phyloP scores from a whole-genome alignment of 2,797 vertebrate genomes.

The Sebastes cheni region DNA sequence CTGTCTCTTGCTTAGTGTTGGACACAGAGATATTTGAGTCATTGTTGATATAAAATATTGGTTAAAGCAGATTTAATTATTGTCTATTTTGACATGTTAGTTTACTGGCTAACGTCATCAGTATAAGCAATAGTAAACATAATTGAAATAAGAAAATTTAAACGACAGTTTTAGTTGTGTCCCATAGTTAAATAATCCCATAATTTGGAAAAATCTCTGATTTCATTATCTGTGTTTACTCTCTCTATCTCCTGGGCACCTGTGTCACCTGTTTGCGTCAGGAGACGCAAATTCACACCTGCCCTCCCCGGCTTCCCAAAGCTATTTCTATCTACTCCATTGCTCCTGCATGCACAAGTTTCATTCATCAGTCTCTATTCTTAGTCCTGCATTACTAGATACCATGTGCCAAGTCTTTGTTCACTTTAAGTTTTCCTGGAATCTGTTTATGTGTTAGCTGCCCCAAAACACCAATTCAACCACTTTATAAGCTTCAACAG shows the following conservation, averaged over 20 bases:
- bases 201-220: neutral
- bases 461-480: neutral
- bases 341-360: constrained; percentile 27
- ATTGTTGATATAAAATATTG: neutral
- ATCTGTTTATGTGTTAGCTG: neutral
- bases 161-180: neutral
- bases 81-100: neutral
- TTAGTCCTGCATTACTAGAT: constrained; percentile 18
- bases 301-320: constrained; percentile 26
- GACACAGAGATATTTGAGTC: neutral
- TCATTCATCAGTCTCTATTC: constrained; percentile 62
- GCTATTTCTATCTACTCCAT: constrained; percentile 37
- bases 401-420: constrained; percentile 7
- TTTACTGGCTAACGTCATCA: neutral
- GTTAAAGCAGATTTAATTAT: neutral
- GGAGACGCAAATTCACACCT: constrained; percentile 57
- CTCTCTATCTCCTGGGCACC: neutral
- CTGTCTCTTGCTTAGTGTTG: neutral
- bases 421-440: neutral
- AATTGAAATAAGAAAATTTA: neutral
- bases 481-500: neutral
- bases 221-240: constrained; percentile 20
- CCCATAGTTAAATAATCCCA: neutral
- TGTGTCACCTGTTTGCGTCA: constrained; percentile 25
- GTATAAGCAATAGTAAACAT: neutral